phyloP scores from a whole-genome alignment of 1,140 invertebrate species.

The Probaryconus sp. region DNA sequence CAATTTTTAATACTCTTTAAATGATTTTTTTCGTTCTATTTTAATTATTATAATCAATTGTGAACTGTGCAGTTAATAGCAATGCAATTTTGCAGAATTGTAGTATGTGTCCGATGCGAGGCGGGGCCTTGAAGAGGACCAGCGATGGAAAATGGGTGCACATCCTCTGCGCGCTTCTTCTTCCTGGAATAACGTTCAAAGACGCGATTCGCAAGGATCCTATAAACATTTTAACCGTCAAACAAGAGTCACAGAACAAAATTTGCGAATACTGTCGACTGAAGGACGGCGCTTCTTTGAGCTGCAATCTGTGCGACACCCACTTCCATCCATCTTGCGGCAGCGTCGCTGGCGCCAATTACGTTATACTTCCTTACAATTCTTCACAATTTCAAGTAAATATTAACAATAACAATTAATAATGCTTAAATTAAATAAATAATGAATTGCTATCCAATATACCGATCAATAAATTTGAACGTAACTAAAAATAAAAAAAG shows the following conservation, averaged over 20 bases:
- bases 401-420: conserved; percentile 5
- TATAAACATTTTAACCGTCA: conserved; percentile 72
- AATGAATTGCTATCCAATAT: too few relatives aligned
- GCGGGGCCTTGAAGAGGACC: conserved; percentile 82
- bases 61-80: too few relatives aligned
- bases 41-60: too few relatives aligned
- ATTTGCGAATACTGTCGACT: conserved; percentile 70
- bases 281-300: conserved; percentile 68
- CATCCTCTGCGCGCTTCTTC: conserved; percentile 78
- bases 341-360: conserved; percentile 70
- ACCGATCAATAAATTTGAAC: too few relatives aligned
- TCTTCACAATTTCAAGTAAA: conserved; percentile 68
- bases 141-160: conserved; percentile 81
- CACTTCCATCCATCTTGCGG: conserved; percentile 73
- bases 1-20: too few relatives aligned
- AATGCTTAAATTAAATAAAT: not conserved
- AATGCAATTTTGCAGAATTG: conserved; percentile 69
- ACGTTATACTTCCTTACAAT: conserved; percentile 70
- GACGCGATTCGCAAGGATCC: conserved; percentile 77
- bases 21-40: too few relatives aligned
- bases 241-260: conserved; percentile 56
- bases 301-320: conserved; percentile 67
- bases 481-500: too few relatives aligned
- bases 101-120: conserved; percentile 80
- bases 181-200: conserved; percentile 77